Evolutionary conservation across 2,113 vertebrate genomes (phyloP), one percentile per base, ranked within the genome.

Genomic region (Marcusenius ussheri): DNA sequence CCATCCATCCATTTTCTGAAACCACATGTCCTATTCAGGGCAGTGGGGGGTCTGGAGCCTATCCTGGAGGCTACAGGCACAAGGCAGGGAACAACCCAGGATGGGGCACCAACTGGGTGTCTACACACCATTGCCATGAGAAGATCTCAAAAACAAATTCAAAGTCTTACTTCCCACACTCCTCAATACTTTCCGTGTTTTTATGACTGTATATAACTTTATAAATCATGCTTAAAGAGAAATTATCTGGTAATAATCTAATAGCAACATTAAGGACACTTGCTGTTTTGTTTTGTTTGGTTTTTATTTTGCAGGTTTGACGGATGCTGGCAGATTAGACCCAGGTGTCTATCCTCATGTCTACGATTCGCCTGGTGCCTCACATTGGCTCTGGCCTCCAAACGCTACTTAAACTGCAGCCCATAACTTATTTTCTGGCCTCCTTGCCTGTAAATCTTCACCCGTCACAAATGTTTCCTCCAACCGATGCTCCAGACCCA

Each of bases 381-480:
- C 74, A 31, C 35, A 42, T 80, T 19, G 74, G 35, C 74, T 80
- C 74, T 80, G 74, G 31, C 39, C 35, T 80, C 13, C 17, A 19
- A 19, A 80, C 1, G 2, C 74, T 42, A 80, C 74, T 42, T 80
- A 80, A 39, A 39, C 15, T 42, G 15, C 7, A 0, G 15, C 35
- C 74, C 35, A 42, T 80, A 80, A 80, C 74, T 77, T 35, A 80
- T 42, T 35, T 42, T 42, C n/a, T 19, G 13, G 35, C 35, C 74
- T 80, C 35, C 35, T 42, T 35, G 31, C 15, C n/a, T 56, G 8
- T 87, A 51, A 58, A 56, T 87, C 50, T 21, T 35, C 21, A 51
- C n/a, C 35, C n/a, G n/a, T 53, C n/a, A 49, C 84, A 87, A 87
- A 53, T 86, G 84, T 47, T 86, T 51, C 49, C 46, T 53, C 85